Evolutionary conservation across 2,797 vertebrate species (phyloP).

Genomic region (Molossus alvarezi): DNA sequence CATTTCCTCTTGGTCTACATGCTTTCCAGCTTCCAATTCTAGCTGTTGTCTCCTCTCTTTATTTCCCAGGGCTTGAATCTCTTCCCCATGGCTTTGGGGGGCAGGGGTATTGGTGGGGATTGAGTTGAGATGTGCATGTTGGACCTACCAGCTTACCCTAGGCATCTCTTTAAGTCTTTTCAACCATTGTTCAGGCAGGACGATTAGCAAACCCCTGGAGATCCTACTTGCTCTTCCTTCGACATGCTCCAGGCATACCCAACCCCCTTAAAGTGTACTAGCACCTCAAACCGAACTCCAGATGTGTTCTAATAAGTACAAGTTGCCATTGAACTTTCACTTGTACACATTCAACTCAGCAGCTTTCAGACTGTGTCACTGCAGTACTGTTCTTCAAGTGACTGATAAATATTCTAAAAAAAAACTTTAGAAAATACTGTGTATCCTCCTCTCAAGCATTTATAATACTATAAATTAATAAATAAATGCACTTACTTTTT

Average conservation of each 20-base stretch:
- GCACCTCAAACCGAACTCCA: not conserved
- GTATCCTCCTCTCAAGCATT: not conserved
- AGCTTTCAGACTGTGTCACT: not conserved
- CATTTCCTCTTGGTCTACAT: not conserved
- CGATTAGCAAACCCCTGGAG: not conserved
- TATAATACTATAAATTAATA: constrained; percentile 33
- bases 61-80: not conserved
- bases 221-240: not conserved
- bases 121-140: not conserved
- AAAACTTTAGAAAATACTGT: not conserved
- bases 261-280: not conserved
- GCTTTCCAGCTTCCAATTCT: not conserved
- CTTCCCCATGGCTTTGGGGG: not conserved
- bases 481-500: constrained; percentile 28
- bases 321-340: not conserved
- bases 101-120: not conserved
- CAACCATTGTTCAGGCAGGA: not conserved
- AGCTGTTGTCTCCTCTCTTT: not conserved
- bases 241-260: not conserved
- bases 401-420: not conserved
- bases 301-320: not conserved
- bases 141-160: not conserved
- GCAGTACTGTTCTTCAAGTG: not conserved
- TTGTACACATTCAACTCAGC: not conserved
- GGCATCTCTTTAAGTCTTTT: not conserved